phyloP scores from a whole-genome alignment of 2,113 vertebrate genomes.

The Taxidea taxus region DNA sequence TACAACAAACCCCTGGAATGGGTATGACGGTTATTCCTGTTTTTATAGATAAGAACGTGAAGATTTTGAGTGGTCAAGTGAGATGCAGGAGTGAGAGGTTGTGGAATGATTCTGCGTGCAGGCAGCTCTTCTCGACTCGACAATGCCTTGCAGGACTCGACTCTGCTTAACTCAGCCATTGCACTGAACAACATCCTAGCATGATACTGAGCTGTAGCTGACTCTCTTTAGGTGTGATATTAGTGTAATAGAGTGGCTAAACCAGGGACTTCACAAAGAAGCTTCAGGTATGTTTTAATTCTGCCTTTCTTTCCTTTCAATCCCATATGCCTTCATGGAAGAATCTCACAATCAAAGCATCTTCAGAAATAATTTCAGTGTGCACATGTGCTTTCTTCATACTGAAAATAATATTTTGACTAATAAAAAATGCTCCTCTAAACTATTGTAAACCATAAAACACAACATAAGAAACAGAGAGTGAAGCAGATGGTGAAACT shows the following conservation, averaged over 20 bases:
- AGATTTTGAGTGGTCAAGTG: not conserved
- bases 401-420: not conserved
- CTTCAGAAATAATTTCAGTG: not conserved
- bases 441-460: not conserved
- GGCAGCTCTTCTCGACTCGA: not conserved
- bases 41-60: not conserved
- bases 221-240: not conserved
- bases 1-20: not conserved
- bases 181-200: not conserved
- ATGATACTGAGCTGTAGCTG: fast-evolving
- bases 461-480: not conserved
- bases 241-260: not conserved
- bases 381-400: not conserved
- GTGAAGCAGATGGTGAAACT: not conserved
- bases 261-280: not conserved
- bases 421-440: not conserved
- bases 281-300: not conserved
- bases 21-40: not conserved
- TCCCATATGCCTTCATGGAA: not conserved
- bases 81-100: not conserved
- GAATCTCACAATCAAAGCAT: not conserved
- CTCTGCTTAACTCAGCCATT: not conserved
- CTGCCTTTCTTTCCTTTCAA: not conserved
- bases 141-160: not conserved
- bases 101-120: not conserved